Evolutionary conservation across 2,888 invertebrate species (phyloP).

Genomic region (Branchellion lobata): DNA sequence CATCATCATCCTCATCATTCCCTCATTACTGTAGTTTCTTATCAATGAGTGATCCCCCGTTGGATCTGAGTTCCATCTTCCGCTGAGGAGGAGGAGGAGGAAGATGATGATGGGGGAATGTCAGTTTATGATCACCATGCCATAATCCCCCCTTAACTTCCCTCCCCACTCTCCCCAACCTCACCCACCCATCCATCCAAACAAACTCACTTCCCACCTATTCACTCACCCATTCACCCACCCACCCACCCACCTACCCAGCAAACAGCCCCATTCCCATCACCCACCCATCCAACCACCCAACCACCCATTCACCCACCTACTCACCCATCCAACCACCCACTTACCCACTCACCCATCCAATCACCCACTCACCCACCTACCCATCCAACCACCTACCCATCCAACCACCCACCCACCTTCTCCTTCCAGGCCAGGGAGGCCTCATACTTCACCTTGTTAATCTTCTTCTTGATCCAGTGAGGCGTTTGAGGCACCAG

Average conservation of each 20-base stretch:
- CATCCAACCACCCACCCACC: constrained; percentile 44
- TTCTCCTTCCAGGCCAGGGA: constrained; percentile 49
- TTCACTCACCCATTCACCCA: too few species aligned
- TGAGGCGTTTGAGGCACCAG: constrained; percentile 72
- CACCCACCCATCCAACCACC: too few species aligned
- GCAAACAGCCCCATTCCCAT: too few species aligned
- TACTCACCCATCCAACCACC: too few species aligned
- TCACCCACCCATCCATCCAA: too few species aligned
- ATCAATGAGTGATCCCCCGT: not conserved
- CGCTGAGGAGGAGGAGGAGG: not conserved
- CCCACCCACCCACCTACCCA: too few species aligned
- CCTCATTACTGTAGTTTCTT: constrained; percentile 5
- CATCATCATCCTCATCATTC: constrained; percentile 17
- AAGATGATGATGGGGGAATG: not conserved
- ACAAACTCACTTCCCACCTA: too few species aligned
- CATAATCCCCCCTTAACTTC: too few species aligned
- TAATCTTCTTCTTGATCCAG: constrained; percentile 49
- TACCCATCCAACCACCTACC: not conserved
- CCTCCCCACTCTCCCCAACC: too few species aligned
- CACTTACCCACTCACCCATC: too few species aligned
- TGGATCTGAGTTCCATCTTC: not conserved
- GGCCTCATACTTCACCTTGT: constrained; percentile 49
- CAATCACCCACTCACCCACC: not conserved
- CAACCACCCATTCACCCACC: too few species aligned
- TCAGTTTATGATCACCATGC: too few species aligned